A percentile compares a stretch with the other conserved stretches of the same genome.
Evolutionary conservation across 2,113 vertebrate species (phyloP).

Genomic region (Mola mola): DNA sequence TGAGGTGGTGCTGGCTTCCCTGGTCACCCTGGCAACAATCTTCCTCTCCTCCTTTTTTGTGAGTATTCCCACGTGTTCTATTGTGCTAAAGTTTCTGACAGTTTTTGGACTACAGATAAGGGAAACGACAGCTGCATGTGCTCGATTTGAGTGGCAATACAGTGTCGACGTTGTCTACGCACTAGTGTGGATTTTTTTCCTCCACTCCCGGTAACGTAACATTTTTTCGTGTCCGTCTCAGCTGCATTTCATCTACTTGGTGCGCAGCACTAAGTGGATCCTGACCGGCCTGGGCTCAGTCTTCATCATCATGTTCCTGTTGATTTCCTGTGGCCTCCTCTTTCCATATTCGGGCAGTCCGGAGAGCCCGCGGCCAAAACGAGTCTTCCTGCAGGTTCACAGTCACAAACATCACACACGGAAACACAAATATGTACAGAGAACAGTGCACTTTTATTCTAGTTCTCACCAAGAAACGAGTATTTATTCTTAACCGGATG

Average conservation of each 20-base stretch:
- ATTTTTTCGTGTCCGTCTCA: slow-evolving; percentile 65
- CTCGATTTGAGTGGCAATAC: not conserved
- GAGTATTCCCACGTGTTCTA: slow-evolving; percentile 63
- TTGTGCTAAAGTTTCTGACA: too few relatives aligned
- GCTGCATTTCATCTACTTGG: slow-evolving; percentile 95
- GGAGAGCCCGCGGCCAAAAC: slow-evolving; percentile 89
- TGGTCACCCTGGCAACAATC: slow-evolving; percentile 85
- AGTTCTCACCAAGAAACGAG: too few relatives aligned
- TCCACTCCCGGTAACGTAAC: not conserved
- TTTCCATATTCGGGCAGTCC: slow-evolving; percentile 90
- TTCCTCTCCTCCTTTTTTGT: slow-evolving; percentile 95
- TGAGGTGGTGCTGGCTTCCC: slow-evolving; percentile 88
- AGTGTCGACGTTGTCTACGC: too few relatives aligned
- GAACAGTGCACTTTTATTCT: too few relatives aligned
- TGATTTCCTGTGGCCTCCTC: slow-evolving; percentile 90
- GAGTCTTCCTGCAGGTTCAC: slow-evolving; percentile 92
- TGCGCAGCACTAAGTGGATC: slow-evolving; percentile 87
- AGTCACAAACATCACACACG: slow-evolving; percentile 17
- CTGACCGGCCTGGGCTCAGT: slow-evolving; percentile 82
- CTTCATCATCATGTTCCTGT: slow-evolving; percentile 83
- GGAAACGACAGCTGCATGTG: too few relatives aligned
- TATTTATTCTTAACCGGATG: too few relatives aligned
- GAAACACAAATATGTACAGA: not conserved
- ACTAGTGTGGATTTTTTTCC: not conserved
- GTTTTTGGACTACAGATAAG: too few relatives aligned